phyloP scores from a whole-genome alignment of 2,113 vertebrate species.

The Mormoops blainvillei region DNA sequence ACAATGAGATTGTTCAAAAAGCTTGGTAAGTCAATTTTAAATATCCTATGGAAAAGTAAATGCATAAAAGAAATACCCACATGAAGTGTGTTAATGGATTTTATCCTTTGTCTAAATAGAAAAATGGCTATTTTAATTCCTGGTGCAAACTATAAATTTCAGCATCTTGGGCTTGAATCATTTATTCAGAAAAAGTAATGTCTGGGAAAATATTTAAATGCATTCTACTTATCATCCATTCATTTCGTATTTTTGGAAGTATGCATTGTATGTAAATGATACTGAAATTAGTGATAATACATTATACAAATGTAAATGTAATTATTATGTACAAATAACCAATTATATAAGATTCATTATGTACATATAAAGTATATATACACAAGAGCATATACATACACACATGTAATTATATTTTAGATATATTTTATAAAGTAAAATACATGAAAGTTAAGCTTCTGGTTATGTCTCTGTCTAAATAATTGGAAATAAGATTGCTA shows the following conservation, averaged over 20 bases:
- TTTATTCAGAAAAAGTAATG: background rate
- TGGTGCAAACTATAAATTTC: background rate
- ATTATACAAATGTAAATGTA: background rate
- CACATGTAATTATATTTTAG: background rate
- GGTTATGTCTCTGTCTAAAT: background rate
- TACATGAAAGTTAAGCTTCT: background rate
- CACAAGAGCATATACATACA: background rate
- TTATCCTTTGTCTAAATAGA: background rate
- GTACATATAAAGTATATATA: background rate
- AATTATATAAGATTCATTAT: background rate
- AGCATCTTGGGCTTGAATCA: background rate
- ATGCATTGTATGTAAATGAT: background rate
- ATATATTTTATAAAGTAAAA: background rate
- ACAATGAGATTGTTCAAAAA: background rate
- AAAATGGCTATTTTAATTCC: background rate
- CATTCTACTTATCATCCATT: background rate
- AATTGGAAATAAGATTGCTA: background rate
- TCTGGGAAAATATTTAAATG: background rate
- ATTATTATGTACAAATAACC: background rate
- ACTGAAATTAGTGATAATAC: background rate
- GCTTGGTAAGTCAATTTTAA: background rate
- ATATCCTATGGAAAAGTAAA: background rate
- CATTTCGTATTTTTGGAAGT: background rate
- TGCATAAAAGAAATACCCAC: background rate
- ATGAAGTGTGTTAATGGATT: background rate